Conservation (phyloP, 2,113 vertebrate species). For the Brachyhypopomus occidentalis region DNA sequence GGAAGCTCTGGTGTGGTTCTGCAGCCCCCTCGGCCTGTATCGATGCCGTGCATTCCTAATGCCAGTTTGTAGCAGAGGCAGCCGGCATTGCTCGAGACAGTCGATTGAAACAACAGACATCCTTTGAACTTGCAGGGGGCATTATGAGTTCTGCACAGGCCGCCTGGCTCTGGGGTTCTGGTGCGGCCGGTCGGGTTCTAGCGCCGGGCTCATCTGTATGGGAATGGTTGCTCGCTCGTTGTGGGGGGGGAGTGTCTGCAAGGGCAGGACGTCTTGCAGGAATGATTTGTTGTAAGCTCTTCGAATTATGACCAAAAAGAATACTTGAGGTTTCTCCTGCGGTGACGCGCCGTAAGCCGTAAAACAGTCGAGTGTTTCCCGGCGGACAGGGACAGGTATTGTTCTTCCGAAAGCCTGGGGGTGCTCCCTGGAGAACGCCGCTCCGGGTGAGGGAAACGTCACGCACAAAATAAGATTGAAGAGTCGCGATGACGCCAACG, state of each 20-base stretch:
- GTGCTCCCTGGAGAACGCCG: background rate
- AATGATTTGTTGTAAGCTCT: background rate
- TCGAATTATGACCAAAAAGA: background rate
- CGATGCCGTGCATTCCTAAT: background rate
- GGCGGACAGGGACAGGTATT: background rate
- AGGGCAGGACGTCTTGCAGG: background rate
- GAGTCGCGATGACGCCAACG: conserved; percentile 1
- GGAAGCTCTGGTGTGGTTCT: conserved; percentile 31
- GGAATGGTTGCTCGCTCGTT: background rate
- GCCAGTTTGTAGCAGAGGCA: background rate
- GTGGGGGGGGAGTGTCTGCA: background rate
- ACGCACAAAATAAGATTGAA: conserved; percentile 20
- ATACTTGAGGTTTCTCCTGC: background rate
- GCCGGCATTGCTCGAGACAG: background rate
- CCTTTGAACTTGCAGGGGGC: background rate
- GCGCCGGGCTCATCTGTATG: background rate
- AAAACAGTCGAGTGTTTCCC: background rate
- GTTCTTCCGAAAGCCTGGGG: background rate
- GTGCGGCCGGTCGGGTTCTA: background rate
- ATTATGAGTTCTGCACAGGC: background rate
- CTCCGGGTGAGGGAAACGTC: background rate
- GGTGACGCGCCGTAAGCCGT: background rate
- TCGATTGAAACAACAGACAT: conserved; percentile 3
- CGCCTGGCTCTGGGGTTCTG: background rate
- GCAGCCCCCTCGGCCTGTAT: background rate